phyloP scores from a whole-genome alignment of 2,888 invertebrate species.

The Bimastos eiseni region DNA sequence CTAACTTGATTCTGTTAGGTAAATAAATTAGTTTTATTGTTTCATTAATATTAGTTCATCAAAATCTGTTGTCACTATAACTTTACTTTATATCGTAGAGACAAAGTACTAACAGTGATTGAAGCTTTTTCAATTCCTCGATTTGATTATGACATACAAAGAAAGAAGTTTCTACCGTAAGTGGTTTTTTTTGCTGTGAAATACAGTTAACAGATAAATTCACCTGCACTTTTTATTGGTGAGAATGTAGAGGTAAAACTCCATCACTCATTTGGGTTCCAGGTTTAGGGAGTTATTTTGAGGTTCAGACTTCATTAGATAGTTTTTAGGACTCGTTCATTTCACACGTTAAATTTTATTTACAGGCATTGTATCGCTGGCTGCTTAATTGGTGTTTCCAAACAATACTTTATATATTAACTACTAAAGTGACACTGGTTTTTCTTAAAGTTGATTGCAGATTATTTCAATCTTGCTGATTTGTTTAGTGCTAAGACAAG shows the following conservation, averaged over 20 bases:
- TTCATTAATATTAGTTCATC: neutral
- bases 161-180: conserved; percentile 74
- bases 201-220: neutral
- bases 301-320: neutral
- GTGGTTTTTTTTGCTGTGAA: conserved; percentile 41
- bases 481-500: neutral
- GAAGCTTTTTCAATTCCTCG: conserved; percentile 81
- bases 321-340: neutral
- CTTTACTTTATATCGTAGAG: conserved; percentile 47
- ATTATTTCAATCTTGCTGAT: neutral
- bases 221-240: too few species aligned
- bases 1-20: neutral
- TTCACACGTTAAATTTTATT: neutral
- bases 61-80: neutral
- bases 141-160: conserved; percentile 74
- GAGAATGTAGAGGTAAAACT: too few species aligned
- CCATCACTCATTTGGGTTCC: neutral
- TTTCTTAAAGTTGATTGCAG: neutral
- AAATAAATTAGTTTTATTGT: neutral
- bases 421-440: neutral
- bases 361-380: neutral
- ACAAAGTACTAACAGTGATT: conserved; percentile 68
- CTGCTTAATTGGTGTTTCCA: neutral
- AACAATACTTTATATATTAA: conserved; percentile 16
- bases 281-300: neutral